Percentiles rank a stretch among this genome's conserved stretches.
These are phyloP conservation scores for Bemisia tabaci DNA, from an alignment of 1,140 invertebrate genomes.

Conservation along the genomic window DNA sequence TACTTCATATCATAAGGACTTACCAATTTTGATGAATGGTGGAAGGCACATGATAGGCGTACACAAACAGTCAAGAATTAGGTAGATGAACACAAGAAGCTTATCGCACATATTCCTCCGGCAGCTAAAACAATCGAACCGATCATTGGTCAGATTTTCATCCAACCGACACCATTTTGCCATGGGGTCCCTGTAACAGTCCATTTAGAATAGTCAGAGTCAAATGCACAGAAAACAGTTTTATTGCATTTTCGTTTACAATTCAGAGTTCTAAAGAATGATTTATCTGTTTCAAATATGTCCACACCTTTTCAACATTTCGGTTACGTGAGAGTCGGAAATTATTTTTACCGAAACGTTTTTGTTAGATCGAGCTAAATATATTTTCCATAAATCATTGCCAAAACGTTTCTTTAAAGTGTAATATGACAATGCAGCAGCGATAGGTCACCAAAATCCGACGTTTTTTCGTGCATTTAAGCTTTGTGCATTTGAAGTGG, in stretches of 20 bases:
- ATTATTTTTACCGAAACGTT: too few species aligned
- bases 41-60: not conserved
- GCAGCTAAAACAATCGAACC: not conserved
- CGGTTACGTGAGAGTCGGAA: too few species aligned
- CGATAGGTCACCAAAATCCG: too few species aligned
- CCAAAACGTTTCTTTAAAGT: too few species aligned
- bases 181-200: not conserved
- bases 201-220: not conserved
- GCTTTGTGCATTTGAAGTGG: too few species aligned
- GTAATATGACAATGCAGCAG: too few species aligned
- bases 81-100: not conserved
- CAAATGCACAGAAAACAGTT: not conserved
- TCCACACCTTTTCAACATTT: too few species aligned
- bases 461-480: too few species aligned
- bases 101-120: not conserved
- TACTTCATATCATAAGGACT: too few species aligned
- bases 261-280: not conserved
- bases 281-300: too few species aligned
- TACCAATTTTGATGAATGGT: not conserved
- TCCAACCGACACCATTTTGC: not conserved
- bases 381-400: too few species aligned
- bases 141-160: not conserved
- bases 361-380: too few species aligned
- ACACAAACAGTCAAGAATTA: not conserved
- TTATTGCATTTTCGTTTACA: not conserved